Percentiles rank a stretch among this genome's conserved stretches.
Conservation (phyloP, 2,797 vertebrate species). For the Siniperca undulata region DNA sequence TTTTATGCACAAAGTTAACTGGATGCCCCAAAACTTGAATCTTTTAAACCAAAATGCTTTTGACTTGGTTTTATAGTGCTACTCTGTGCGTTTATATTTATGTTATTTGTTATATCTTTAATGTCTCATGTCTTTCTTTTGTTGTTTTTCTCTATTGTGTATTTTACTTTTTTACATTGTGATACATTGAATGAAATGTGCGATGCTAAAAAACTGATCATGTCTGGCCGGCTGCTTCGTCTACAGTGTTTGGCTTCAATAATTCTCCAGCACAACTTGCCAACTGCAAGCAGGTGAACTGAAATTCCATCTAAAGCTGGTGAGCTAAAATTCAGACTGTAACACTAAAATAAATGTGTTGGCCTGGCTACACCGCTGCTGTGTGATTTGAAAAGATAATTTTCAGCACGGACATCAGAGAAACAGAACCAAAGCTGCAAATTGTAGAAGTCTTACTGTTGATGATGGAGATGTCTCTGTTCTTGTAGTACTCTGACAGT, state of each 20-base stretch:
- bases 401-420: not conserved
- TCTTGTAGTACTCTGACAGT: constrained; percentile 93
- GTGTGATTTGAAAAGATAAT: constrained; percentile 2
- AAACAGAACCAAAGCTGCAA: not conserved
- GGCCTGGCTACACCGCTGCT: not conserved
- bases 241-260: not conserved
- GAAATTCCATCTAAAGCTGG: constrained; percentile 16
- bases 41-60: not conserved
- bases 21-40: not conserved
- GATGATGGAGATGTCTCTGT: constrained; percentile 92
- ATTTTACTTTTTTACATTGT: not conserved
- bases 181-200: not conserved
- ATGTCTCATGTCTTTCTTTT: not conserved
- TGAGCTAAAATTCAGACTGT: not conserved
- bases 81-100: not conserved
- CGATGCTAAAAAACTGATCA: not conserved
- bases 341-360: not conserved
- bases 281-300: not conserved
- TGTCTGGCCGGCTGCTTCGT: not conserved
- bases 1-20: not conserved
- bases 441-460: constrained; percentile 84
- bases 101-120: not conserved
- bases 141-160: not conserved
- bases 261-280: not conserved
- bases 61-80: not conserved